Conservation (phyloP, 1,140 invertebrate species). For the Plodia interpunctella region DNA sequence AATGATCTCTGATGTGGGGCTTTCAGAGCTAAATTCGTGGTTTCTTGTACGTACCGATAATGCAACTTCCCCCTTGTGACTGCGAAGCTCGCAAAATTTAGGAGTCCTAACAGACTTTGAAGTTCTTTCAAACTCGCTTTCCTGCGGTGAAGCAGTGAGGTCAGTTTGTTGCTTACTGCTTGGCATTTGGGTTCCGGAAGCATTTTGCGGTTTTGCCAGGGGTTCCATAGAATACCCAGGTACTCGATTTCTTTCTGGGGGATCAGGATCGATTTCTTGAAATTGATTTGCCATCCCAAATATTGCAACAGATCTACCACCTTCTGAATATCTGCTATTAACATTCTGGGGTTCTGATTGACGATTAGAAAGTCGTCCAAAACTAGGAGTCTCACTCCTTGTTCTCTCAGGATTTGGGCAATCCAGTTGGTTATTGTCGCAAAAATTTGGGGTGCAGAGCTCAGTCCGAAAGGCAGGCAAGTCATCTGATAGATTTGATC, state of each 20-base stretch:
- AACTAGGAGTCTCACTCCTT: not conserved
- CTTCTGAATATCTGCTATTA: not conserved
- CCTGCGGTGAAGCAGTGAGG: too few species aligned
- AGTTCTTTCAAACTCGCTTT: too few species aligned
- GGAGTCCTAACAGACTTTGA: too few species aligned
- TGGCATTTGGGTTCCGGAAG: not conserved
- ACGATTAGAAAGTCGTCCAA: not conserved
- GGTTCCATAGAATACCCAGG: not conserved
- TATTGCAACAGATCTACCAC: not conserved
- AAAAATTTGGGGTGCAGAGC: not conserved
- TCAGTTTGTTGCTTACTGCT: too few species aligned
- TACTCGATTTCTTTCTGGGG: not conserved
- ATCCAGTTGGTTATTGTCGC: constrained; percentile 5
- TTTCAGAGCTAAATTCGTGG: too few species aligned
- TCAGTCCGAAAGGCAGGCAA: not conserved
- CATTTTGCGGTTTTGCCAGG: not conserved
- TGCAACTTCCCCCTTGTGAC: too few species aligned
- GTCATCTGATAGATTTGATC: not conserved
- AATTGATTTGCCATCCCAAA: not conserved
- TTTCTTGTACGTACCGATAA: too few species aligned
- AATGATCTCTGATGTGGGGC: too few species aligned
- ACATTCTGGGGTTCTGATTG: not conserved
- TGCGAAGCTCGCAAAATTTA: too few species aligned
- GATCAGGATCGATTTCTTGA: not conserved
- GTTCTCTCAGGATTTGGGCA: not conserved